Evolutionary conservation across 2,888 invertebrate species (phyloP), one percentile per base, ranked within the genome.

Genomic region (Rotaria macrura): DNA sequence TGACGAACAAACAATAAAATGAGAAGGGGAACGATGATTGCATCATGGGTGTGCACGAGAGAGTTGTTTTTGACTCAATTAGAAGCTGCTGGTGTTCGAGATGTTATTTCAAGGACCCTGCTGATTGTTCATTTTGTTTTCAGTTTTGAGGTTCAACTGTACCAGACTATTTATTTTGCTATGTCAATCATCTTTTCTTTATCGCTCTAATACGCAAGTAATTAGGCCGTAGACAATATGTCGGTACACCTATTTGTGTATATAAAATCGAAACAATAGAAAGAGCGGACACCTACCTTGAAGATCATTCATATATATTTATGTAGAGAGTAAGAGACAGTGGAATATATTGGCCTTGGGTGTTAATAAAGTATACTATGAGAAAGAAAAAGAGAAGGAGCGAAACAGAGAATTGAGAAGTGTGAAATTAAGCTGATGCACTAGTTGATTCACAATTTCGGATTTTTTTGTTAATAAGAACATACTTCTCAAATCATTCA

Each of bases 191-290:
- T 65, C 65, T n/a, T 57, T 3, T 57, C 57, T 57, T 57, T 57
- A 57, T 57, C 57, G 65, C 34, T 65, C 65, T 65, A 65, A 65
- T 65, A 65, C 65, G 65, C 65, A 65, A 65, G 65, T 65, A 65
- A 65, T 65, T 65, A 65, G 10, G 29, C 29, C 34, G n/a, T n/a
- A 34, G 10, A 65, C 29, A 29, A 65, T 29, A 65, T 65, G 65
- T 65, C 14, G 29, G 34, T 29, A 65, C 34, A 65, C 65, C 65
- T 65, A 34, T 29, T 34, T 65, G 34, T 65, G 14, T 65, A 5
- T 4, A 65, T 34, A 14, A 65, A 65, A 65, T 34, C 12, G 65
- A 34, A 65, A 65, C 65, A 65, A 65, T 34, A 65, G 65, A 65
- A 65, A 34, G 17, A 0, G 29, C 6, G 29, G 34, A 65, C 65